phyloP scores from a whole-genome alignment of 2,113 vertebrate genomes.

The Ailurus styani region DNA sequence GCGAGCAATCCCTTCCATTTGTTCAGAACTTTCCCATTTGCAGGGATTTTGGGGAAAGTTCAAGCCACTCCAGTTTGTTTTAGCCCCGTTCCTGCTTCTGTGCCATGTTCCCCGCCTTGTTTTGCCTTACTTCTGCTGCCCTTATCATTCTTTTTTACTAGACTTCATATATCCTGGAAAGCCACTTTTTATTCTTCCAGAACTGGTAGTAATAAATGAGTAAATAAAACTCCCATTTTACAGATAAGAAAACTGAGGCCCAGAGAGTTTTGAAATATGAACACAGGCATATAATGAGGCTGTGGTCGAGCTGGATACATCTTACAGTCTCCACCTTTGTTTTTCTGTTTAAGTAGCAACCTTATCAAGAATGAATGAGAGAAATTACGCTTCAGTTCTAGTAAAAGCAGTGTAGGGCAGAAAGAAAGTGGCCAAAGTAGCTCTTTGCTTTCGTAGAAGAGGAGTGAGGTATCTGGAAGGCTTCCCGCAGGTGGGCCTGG shows the following conservation, averaged over 20 bases:
- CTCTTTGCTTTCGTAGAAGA: neutral
- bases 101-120: neutral
- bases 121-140: neutral
- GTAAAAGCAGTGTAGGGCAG: neutral
- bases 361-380: neutral
- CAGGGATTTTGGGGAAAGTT: neutral
- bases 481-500: neutral
- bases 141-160: neutral
- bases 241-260: neutral
- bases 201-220: neutral
- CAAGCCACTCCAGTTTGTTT: neutral
- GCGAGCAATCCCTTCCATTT: neutral
- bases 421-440: neutral
- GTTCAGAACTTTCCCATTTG: neutral
- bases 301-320: neutral
- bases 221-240: neutral
- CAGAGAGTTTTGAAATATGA: neutral
- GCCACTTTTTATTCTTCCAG: neutral
- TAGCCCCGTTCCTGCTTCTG: fast-evolving
- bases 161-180: neutral
- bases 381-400: neutral
- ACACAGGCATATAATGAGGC: neutral
- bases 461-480: neutral
- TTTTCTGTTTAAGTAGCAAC: neutral
- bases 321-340: neutral